Conservation (phyloP, 2,888 invertebrate species). For the Leucania comma region DNA sequence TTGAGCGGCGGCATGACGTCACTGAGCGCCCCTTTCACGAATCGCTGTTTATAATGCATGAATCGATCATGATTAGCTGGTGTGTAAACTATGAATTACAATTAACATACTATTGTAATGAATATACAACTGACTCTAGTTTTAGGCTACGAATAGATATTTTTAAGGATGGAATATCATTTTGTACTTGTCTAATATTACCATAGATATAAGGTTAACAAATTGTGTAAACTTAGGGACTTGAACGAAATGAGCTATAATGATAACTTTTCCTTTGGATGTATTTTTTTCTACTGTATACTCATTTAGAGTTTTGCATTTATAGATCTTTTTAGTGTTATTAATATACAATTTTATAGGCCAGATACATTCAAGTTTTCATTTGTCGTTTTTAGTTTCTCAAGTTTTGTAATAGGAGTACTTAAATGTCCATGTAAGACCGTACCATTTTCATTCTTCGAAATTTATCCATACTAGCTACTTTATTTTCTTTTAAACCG, state of each 20-base stretch:
- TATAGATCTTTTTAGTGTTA: constrained; percentile 89
- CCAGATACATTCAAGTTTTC: constrained; percentile 71
- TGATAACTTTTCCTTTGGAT: constrained; percentile 84
- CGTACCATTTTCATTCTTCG: constrained; percentile 81
- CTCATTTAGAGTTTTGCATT: constrained; percentile 89
- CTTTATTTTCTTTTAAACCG: constrained; percentile 76
- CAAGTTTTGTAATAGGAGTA: constrained; percentile 76
- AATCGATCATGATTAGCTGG: constrained; percentile 78
- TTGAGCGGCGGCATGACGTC: constrained; percentile 64
- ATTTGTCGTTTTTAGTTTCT: constrained; percentile 71
- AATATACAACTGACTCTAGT: constrained; percentile 89
- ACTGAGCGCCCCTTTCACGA: constrained; percentile 63
- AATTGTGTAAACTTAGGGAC: constrained; percentile 87
- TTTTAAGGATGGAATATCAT: constrained; percentile 89
- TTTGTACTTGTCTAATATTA: constrained; percentile 91
- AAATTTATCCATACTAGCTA: constrained; percentile 71
- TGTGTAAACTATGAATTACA: constrained; percentile 81
- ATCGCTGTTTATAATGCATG: constrained; percentile 76
- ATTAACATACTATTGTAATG: constrained; percentile 80
- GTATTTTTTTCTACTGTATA: constrained; percentile 89
- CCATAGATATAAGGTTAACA: constrained; percentile 89
- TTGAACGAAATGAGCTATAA: constrained; percentile 88
- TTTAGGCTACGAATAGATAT: constrained; percentile 87
- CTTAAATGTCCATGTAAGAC: constrained; percentile 84
- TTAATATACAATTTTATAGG: constrained; percentile 84